These are phyloP conservation scores for Acanthurus tractus DNA, from an alignment of 2,797 vertebrate genomes.

Conservation along the genomic window DNA sequence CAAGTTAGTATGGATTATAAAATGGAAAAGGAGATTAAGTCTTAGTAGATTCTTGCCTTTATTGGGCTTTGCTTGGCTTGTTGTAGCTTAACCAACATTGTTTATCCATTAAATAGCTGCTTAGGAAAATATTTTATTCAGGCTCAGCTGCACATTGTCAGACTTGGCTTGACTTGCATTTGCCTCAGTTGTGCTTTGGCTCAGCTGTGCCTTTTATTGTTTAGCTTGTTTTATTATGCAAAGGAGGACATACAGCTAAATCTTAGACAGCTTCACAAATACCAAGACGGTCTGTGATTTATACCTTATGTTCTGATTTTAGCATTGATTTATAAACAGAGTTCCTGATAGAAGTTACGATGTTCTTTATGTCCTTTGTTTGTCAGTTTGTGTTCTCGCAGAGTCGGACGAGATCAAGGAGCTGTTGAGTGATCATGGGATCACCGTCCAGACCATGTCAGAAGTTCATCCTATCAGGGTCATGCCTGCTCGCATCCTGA, in stretches of 20 bases:
- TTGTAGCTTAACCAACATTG: background rate
- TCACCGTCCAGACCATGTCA: constrained; percentile 89
- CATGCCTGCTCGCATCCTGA: constrained; percentile 95
- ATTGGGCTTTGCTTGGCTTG: background rate
- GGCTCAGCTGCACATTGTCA: background rate
- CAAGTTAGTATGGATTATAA: background rate
- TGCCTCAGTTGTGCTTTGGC: background rate
- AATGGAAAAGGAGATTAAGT: background rate
- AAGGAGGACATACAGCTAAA: background rate
- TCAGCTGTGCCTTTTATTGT: background rate
- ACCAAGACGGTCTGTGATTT: background rate
- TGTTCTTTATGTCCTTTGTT: constrained; percentile 28
- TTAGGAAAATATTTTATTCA: background rate
- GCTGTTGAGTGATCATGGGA: constrained; percentile 87
- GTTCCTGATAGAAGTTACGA: background rate
- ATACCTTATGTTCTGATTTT: background rate
- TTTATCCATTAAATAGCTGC: background rate
- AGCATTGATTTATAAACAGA: background rate
- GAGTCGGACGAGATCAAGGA: constrained; percentile 92
- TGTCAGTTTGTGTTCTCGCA: constrained; percentile 92
- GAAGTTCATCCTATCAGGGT: constrained; percentile 92
- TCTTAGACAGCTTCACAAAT: background rate
- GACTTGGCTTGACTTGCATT: background rate
- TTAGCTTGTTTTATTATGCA: background rate
- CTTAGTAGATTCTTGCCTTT: background rate